Percentiles rank a stretch among this genome's conserved stretches.
These are phyloP conservation scores for Amiota communis DNA, from an alignment of 2,888 invertebrate genomes.

Conservation along the genomic window DNA sequence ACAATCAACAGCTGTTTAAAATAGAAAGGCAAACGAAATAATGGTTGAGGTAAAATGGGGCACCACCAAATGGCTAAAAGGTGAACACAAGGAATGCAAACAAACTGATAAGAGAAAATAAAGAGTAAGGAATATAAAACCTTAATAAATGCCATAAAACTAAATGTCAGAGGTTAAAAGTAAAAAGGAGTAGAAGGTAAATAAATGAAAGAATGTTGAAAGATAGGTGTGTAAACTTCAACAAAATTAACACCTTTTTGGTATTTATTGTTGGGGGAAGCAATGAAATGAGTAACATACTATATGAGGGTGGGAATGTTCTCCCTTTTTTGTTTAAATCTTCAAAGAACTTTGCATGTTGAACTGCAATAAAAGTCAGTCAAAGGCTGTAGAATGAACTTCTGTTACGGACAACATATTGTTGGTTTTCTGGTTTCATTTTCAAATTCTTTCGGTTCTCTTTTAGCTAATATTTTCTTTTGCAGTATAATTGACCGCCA, in stretches of 20 bases:
- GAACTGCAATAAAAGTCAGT: slow-evolving; percentile 34
- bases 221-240: too few species aligned
- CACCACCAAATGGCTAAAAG: not conserved
- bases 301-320: too few species aligned
- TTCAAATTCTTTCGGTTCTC: not conserved
- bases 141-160: not conserved
- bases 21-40: not conserved
- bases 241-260: slow-evolving; percentile 18
- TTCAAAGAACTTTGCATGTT: slow-evolving; percentile 18
- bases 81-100: not conserved
- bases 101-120: slow-evolving; percentile 3
- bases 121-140: not conserved
- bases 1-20: not conserved
- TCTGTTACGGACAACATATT: not conserved
- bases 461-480: slow-evolving; percentile 14
- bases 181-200: not conserved
- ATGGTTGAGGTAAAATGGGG: not conserved
- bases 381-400: slow-evolving; percentile 34
- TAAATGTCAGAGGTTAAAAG: not conserved
- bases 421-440: not conserved
- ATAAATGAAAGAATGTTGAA: too few species aligned
- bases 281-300: too few species aligned
- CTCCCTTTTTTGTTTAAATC: too few species aligned
- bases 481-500: slow-evolving; percentile 37
- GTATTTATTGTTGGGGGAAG: too few species aligned